Percentiles rank a stretch among this genome's conserved stretches.
These are phyloP conservation scores for Cynocephalus volans DNA, from an alignment of 2,113 vertebrate genomes.

Conservation along the genomic window DNA sequence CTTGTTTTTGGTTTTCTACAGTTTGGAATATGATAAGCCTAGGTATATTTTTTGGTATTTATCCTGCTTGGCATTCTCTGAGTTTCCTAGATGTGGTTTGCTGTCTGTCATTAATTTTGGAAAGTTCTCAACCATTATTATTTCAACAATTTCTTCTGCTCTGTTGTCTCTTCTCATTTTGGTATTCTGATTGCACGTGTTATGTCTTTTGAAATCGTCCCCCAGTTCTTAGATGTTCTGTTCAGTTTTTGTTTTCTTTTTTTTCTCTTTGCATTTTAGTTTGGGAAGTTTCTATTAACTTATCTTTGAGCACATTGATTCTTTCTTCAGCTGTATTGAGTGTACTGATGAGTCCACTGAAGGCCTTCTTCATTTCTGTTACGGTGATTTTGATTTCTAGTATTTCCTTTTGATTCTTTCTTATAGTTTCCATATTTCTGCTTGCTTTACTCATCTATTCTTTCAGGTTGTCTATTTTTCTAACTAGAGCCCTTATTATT, in stretches of 20 bases:
- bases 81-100: slow-evolving; percentile 11
- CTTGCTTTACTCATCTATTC: not conserved
- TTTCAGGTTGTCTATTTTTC: not conserved
- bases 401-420: slow-evolving; percentile 51
- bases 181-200: not conserved
- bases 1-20: slow-evolving; percentile 15
- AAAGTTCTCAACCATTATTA: slow-evolving; percentile 16
- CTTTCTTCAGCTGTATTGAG: not conserved
- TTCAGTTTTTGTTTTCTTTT: not conserved
- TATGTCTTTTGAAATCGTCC: slow-evolving; percentile 29
- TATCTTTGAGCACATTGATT: not conserved
- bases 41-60: not conserved
- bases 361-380: slow-evolving; percentile 7
- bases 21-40: not conserved
- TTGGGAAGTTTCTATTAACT: not conserved
- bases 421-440: not conserved
- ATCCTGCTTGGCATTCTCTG: not conserved
- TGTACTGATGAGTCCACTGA: not conserved
- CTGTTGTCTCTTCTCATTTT: slow-evolving; percentile 25
- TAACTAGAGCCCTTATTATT: not conserved
- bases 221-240: not conserved
- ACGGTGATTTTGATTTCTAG: slow-evolving; percentile 34
- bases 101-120: slow-evolving; percentile 11
- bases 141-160: slow-evolving; percentile 28
- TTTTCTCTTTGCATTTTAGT: slow-evolving; percentile 5